These are phyloP conservation scores for Chromoteleia sp. DNA, from an alignment of 2,888 invertebrate genomes.

Conservation along the genomic window DNA sequence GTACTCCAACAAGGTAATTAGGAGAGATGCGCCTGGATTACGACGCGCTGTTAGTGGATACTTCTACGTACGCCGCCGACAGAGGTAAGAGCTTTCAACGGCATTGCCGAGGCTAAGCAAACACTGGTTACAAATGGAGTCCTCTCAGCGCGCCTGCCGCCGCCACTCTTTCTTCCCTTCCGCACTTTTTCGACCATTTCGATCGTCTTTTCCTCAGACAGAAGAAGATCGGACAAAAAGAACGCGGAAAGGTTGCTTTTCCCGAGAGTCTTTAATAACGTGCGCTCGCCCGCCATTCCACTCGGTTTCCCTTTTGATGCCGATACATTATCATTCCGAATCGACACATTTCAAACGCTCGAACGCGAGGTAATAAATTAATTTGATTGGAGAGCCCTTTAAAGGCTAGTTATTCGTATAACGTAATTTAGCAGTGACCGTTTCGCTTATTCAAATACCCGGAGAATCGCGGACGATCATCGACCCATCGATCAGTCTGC, in stretches of 20 bases:
- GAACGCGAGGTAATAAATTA: constrained; percentile 52
- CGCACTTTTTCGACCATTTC: constrained; percentile 49
- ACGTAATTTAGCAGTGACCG: constrained; percentile 31
- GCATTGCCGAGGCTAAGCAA: constrained; percentile 75
- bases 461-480: constrained; percentile 19
- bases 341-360: constrained; percentile 8
- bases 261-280: constrained; percentile 2
- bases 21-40: constrained; percentile 73
- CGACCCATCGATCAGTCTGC: constrained; percentile 47
- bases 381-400: constrained; percentile 19
- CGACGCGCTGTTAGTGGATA: constrained; percentile 62
- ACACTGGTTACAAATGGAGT: constrained; percentile 79
- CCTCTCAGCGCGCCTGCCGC: constrained; percentile 50
- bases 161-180: constrained; percentile 35
- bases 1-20: constrained; percentile 76
- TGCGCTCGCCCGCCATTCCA: background rate
- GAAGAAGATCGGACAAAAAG: constrained; percentile 41
- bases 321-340: constrained; percentile 24
- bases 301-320: constrained; percentile 4
- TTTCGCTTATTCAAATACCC: constrained; percentile 26
- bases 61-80: constrained; percentile 60
- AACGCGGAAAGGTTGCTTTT: constrained; percentile 36
- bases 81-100: constrained; percentile 79
- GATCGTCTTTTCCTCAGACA: constrained; percentile 52
- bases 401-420: constrained; percentile 21